These are phyloP conservation scores for Taenaris catops DNA, from an alignment of 2,888 invertebrate genomes.

Conservation along the genomic window DNA sequence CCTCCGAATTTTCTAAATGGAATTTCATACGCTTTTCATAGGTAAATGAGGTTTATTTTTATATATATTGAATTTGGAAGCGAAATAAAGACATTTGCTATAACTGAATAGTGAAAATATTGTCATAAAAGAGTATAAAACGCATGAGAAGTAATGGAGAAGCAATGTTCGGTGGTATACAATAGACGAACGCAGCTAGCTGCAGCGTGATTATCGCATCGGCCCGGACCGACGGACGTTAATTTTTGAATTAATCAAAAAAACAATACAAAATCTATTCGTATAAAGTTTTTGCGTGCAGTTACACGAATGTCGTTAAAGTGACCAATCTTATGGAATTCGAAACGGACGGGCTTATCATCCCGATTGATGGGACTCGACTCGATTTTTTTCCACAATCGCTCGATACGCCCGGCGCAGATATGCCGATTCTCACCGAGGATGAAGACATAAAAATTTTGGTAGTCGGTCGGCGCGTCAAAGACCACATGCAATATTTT, in stretches of 20 bases:
- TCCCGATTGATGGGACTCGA: slow-evolving; percentile 41
- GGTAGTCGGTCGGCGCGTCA: slow-evolving; percentile 61
- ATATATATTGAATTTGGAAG: too few species aligned
- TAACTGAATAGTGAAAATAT: too few species aligned
- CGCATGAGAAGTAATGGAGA: too few species aligned
- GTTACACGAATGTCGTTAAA: slow-evolving; percentile 67
- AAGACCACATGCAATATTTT: slow-evolving; percentile 71
- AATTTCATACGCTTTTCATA: too few species aligned
- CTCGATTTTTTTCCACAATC: slow-evolving; percentile 33
- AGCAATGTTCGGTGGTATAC: too few species aligned
- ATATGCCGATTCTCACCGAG: slow-evolving; percentile 57
- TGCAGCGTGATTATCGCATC: too few species aligned
- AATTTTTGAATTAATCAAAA: slow-evolving; percentile 47
- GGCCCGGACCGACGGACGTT: too few species aligned
- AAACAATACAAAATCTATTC: slow-evolving; percentile 55
- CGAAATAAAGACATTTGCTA: too few species aligned
- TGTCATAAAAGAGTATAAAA: too few species aligned
- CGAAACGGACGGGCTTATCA: slow-evolving; percentile 47
- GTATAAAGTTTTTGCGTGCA: slow-evolving; percentile 55
- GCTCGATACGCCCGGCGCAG: slow-evolving; percentile 42
- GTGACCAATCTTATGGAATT: slow-evolving; percentile 66
- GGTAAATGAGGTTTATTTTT: too few species aligned
- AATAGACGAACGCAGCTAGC: too few species aligned
- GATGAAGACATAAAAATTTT: slow-evolving; percentile 78
- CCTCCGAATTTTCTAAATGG: too few species aligned